Percentiles rank a stretch among this genome's conserved stretches.
phyloP scores from a whole-genome alignment of 2,797 vertebrate genomes.

The Lagocephalus sceleratus region DNA sequence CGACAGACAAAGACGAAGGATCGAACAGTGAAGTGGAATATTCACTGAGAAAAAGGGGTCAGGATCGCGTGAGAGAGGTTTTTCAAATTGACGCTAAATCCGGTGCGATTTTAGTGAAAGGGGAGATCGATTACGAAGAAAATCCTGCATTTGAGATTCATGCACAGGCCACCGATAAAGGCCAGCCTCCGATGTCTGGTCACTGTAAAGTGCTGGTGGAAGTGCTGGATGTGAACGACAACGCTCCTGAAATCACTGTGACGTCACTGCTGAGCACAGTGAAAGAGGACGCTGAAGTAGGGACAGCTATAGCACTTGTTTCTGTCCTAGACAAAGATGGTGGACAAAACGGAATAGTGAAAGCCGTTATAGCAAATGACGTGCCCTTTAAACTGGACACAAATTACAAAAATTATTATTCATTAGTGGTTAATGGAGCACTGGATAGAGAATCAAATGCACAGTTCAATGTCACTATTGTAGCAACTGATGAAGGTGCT shows the following conservation, averaged over 20 bases:
- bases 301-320: no score
- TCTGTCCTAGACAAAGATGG: no score
- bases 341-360: no score
- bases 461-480: no score
- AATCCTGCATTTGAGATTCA: not conserved
- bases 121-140: not conserved
- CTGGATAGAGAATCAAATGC: no score
- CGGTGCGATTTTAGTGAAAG: not conserved
- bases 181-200: not conserved
- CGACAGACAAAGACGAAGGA: not conserved
- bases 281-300: no score
- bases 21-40: not conserved
- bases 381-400: no score
- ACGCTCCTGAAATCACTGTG: not conserved
- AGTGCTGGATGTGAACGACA: not conserved
- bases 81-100: not conserved
- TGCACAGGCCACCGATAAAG: not conserved
- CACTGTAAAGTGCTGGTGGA: not conserved
- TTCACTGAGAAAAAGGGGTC: not conserved
- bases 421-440: no score
- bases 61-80: not conserved
- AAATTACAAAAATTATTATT: no score
- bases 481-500: constrained; percentile 47
- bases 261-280: no score
- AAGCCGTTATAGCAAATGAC: no score